Evolutionary conservation across 2,113 vertebrate genomes (phyloP).

Genomic region (Promerops cafer): DNA sequence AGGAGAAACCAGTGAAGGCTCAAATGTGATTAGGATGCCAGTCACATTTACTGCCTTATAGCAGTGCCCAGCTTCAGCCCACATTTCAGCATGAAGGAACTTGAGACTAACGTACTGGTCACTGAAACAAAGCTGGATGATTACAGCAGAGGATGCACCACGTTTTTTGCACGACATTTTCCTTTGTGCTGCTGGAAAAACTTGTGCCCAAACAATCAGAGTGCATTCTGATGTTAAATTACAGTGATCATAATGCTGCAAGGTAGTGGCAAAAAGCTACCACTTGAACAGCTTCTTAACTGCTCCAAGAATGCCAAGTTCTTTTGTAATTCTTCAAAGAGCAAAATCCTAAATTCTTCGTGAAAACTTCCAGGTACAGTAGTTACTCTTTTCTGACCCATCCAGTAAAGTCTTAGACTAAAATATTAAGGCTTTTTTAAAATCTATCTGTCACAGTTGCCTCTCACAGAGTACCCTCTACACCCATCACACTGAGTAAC

Average conservation of each 20-base stretch:
- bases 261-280: background rate
- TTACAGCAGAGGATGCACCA: background rate
- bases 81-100: background rate
- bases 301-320: background rate
- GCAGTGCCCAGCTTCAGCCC: background rate
- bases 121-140: background rate
- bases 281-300: background rate
- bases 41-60: slow-evolving; percentile 6
- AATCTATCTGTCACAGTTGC: background rate
- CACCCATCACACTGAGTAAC: background rate
- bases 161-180: background rate
- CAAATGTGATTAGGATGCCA: slow-evolving; percentile 19
- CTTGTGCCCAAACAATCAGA: background rate
- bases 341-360: background rate
- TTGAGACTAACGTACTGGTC: background rate
- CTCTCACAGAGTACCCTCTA: background rate
- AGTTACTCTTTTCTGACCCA: background rate
- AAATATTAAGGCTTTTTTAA: background rate
- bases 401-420: background rate
- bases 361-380: background rate
- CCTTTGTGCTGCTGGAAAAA: background rate
- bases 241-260: background rate
- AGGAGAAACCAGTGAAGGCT: background rate
- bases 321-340: background rate
- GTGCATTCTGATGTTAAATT: background rate